These are phyloP conservation scores for Ifrita kowaldi DNA, from an alignment of 2,113 vertebrate genomes.

Conservation along the genomic window DNA sequence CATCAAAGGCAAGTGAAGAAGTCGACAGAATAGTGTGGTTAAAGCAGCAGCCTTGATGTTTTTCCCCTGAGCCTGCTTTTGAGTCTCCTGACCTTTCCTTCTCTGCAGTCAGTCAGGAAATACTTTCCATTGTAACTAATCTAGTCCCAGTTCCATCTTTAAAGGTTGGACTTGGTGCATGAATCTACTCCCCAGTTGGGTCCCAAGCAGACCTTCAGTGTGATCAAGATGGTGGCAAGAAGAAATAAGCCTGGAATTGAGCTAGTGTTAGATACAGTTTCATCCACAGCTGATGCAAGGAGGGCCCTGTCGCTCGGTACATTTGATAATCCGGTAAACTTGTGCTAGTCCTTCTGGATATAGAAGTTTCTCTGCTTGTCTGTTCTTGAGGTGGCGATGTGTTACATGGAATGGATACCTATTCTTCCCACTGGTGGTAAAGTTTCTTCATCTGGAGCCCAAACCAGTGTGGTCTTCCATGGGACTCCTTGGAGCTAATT, in stretches of 20 bases:
- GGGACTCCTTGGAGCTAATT: background rate
- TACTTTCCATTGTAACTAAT: conserved; percentile 32
- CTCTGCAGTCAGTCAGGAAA: conserved; percentile 1
- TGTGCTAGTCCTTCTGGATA: background rate
- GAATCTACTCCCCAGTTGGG: background rate
- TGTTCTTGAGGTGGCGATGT: background rate
- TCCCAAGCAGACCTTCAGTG: background rate
- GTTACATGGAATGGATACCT: background rate
- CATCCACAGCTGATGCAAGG: background rate
- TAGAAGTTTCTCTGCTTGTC: background rate
- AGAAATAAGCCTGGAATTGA: background rate
- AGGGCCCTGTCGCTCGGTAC: background rate
- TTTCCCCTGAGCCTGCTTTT: conserved; percentile 39
- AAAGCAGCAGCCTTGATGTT: conserved; percentile 37
- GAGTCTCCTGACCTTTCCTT: conserved; percentile 34
- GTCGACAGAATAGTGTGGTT: conserved; percentile 1
- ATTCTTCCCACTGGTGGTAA: background rate
- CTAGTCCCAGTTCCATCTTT: conserved; percentile 15
- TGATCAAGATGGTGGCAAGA: background rate
- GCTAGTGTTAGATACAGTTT: background rate
- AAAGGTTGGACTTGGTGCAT: background rate
- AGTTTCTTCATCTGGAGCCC: background rate
- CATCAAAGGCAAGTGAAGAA: conserved; percentile 24
- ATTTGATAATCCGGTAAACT: background rate
- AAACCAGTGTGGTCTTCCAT: background rate